These are phyloP conservation scores for Drosophila borborema DNA, from an alignment of 2,888 invertebrate species.

Conservation along the genomic window DNA sequence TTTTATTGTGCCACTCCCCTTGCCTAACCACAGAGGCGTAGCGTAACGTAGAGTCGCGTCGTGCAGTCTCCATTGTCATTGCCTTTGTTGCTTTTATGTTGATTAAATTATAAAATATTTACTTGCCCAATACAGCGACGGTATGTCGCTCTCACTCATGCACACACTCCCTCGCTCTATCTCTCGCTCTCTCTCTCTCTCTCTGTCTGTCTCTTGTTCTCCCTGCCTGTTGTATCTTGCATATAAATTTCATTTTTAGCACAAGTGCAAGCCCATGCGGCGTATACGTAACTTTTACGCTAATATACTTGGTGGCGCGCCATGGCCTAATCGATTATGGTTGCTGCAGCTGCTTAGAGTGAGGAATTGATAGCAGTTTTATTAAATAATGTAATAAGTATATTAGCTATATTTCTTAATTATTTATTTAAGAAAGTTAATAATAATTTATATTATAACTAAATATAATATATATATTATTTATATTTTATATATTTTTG, in stretches of 20 bases:
- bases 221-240: constrained; percentile 5
- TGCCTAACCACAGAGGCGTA: constrained; percentile 68
- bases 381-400: neutral
- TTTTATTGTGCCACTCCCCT: constrained; percentile 67
- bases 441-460: no score
- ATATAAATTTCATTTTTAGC: constrained; percentile 71
- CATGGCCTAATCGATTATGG: constrained; percentile 1
- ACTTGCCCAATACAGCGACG: constrained; percentile 52
- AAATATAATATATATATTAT: neutral
- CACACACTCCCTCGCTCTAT: neutral
- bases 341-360: neutral
- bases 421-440: neutral
- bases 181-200: neutral
- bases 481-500: no score
- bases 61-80: constrained; percentile 47
- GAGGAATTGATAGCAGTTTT: neutral
- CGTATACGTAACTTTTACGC: constrained; percentile 58
- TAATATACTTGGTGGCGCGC: constrained; percentile 27
- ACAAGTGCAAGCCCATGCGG: constrained; percentile 43
- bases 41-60: constrained; percentile 8
- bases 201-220: neutral
- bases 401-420: neutral
- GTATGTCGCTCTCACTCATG: constrained; percentile 9
- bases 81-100: constrained; percentile 80
- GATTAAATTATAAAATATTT: constrained; percentile 82